Conservation (phyloP, 2,113 vertebrate genomes). For the Tupaia tana region DNA sequence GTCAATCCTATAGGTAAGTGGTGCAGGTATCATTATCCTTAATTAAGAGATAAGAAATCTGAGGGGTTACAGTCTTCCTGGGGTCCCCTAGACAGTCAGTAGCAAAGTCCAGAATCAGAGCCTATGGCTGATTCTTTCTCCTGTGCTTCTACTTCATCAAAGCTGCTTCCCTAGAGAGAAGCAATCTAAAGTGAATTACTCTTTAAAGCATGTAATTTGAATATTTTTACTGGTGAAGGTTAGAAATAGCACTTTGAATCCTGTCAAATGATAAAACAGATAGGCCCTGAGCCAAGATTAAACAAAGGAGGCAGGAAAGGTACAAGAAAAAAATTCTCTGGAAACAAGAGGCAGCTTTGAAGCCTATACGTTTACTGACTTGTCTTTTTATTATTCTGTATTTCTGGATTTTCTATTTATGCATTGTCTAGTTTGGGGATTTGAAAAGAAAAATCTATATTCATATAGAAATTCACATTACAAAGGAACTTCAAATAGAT, state of each 20-base stretch:
- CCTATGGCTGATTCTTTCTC: neutral
- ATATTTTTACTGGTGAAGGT: conserved; percentile 63
- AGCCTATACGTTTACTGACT: neutral
- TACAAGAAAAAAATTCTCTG: conserved; percentile 31
- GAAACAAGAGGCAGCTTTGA: neutral
- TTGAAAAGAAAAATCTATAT: neutral
- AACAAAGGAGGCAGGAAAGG: conserved; percentile 39
- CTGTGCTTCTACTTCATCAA: conserved; percentile 15
- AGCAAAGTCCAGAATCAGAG: conserved; percentile 25
- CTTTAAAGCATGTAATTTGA: conserved; percentile 58
- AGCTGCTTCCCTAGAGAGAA: conserved; percentile 42
- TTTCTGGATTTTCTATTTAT: conserved; percentile 11
- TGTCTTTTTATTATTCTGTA: conserved; percentile 27
- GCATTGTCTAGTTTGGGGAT: neutral
- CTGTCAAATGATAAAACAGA: conserved; percentile 57
- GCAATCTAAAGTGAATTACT: conserved; percentile 50
- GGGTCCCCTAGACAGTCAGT: neutral
- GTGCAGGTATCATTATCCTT: neutral
- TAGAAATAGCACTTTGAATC: conserved; percentile 70
- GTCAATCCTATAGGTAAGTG: neutral
- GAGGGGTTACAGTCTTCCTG: neutral
- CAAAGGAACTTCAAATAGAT: too few relatives aligned
- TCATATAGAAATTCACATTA: conserved; percentile 25
- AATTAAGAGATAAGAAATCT: neutral
- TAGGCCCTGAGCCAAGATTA: conserved; percentile 62